A percentile compares a stretch with the other conserved stretches of the same genome.
Evolutionary conservation across 2,113 vertebrate genomes (phyloP).

Genomic region (Apodemus speciosus): DNA sequence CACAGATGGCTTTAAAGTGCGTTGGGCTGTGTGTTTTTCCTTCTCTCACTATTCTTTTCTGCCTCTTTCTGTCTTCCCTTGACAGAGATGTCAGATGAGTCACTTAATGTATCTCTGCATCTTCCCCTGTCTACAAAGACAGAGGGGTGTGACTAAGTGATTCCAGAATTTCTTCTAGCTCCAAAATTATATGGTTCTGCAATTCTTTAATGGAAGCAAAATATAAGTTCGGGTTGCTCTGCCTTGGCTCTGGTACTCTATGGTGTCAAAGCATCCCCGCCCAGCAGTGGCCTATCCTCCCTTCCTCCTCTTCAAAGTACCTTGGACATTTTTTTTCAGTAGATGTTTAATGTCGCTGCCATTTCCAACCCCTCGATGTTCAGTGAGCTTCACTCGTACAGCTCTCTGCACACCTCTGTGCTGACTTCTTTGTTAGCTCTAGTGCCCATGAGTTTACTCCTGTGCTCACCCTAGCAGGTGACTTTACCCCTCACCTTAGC

Average conservation of each 20-base stretch:
- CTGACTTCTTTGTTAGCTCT: not conserved
- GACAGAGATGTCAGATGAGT: constrained; percentile 56
- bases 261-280: constrained; percentile 49
- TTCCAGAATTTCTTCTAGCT: constrained; percentile 60
- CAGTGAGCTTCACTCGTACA: not conserved
- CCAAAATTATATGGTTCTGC: constrained; percentile 72
- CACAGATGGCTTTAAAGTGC: not conserved
- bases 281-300: not conserved
- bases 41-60: constrained; percentile 22
- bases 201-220: constrained; percentile 72
- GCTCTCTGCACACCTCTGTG: not conserved
- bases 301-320: constrained; percentile 22
- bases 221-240: constrained; percentile 70
- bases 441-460: not conserved
- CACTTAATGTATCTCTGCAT: constrained; percentile 56
- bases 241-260: constrained; percentile 55
- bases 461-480: not conserved
- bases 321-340: not conserved
- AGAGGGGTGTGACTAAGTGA: constrained; percentile 44
- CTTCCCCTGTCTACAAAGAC: constrained; percentile 37
- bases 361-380: not conserved
- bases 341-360: constrained; percentile 24
- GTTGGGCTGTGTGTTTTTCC: not conserved
- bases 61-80: constrained; percentile 30
- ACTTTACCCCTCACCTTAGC: not conserved